Evolutionary conservation across 2,888 invertebrate genomes (phyloP), one percentile per base, ranked within the genome.

Genomic region (Xylota segnis): DNA sequence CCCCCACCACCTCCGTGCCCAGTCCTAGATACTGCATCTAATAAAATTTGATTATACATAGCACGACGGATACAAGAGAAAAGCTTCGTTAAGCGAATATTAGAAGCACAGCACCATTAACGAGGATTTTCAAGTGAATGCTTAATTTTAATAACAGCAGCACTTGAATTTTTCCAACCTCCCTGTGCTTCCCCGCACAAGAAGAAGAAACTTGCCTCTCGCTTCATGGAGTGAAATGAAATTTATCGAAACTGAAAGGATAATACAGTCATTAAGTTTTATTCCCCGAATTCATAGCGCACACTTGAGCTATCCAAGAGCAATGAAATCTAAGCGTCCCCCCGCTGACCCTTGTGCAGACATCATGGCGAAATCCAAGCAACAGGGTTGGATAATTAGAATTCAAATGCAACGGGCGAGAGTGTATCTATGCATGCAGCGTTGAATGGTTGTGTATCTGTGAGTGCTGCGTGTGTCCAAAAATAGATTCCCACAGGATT

Each of bases 131-230:
- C 79, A 74, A 74, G 61, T 72, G 83, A 83, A 72, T 61, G 77
- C 78, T 83, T 72, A 78, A 66, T 83, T 83, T 79, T 79, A 79
- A 83, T 83, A 66, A 68, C 61, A 50, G 58, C 56, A 50, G 58
- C 45, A 68, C 75, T 68, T 78, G 34, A 32, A 47, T 34, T 59
- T 59, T 52, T 40, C 29, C 5, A 1, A 6, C 16, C 32, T 4
- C 5, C 1, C 23, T n/a, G 4, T n/a, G 6, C 4, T 2, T 10
- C 9, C 18, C 0, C 4, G 61, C 12, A 18, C 12, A 43, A 43
- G n/a, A n/a, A n/a, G n/a, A n/a, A 75, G 75, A 12, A 54, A 56
- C 56, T 66, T 66, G 40, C 71, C 47, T 50, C 18, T 40, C 37
- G 12, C 40, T 54, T 1, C 23, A 71, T 58, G 43, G 56, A 45